Evolutionary conservation across 2,797 vertebrate species (phyloP), one percentile per base, ranked within the genome.

Genomic region (Denticeps clupeoides): DNA sequence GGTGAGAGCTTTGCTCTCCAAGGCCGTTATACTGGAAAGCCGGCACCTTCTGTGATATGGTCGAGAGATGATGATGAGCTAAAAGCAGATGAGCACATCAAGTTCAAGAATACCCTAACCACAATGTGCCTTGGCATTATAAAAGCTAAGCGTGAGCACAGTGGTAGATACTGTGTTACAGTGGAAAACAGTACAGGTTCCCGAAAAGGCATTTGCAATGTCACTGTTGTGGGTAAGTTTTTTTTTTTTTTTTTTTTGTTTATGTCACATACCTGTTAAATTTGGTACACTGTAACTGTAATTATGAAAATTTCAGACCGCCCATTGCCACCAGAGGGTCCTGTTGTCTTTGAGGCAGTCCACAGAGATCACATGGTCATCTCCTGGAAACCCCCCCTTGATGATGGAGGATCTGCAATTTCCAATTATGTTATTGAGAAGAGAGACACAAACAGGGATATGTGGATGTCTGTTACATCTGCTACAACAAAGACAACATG

Each of bases 391-490:
- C 91, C 94, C 63, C 93, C 95, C 58, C 75, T 97, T 65, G 94
- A 99, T 76, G 84, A 85, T 8, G 95, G 95, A 41, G 95, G 95
- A 12, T 82, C 85, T 57, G 80, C 80, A 26, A 78, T 99, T 65
- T 96, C 93, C 60, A 99, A 99, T 71, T 98, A 98, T 55, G 85
- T 97, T 52, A 84, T 99, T 63, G 95, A 98, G 73, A 93, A 91
- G 70, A 87, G 84, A 73, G 95, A 99, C 43, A 48, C 68, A 41
- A 89, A 94, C 70, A 88, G 90, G 74, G 95, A 99, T 1, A 1
- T 81, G 42, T 99, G 95, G 95, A 92, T 86, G 74, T 87, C 89
- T 7, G 95, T 99, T 49, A 96, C 91, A 31, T 91, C 92, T 33
- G 88, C 93, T 56, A 74, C 72, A 32, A 85, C 86, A 51, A 99